phyloP scores from a whole-genome alignment of 2,888 invertebrate species.

The Volucella bombylans region DNA sequence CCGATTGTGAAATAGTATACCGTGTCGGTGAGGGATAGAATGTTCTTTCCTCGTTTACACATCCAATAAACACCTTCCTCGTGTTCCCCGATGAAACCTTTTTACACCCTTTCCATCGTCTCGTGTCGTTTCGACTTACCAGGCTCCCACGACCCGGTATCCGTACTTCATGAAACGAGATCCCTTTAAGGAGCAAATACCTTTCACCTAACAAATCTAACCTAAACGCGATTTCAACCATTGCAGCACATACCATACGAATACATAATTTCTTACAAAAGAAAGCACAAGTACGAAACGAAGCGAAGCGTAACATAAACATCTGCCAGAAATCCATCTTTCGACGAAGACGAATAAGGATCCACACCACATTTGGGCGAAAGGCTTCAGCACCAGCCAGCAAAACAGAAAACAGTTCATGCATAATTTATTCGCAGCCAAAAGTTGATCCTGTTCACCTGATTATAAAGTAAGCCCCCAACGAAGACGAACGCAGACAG shows the following conservation, averaged over 20 bases:
- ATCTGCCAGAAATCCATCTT: conserved; percentile 63
- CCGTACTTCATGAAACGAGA: conserved; percentile 12
- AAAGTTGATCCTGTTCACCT: conserved; percentile 74
- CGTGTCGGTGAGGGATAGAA: neutral
- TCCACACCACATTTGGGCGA: conserved; percentile 9
- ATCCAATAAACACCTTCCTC: conserved; percentile 36
- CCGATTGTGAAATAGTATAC: conserved; percentile 9
- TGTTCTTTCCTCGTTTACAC: neutral
- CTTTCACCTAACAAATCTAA: conserved; percentile 23
- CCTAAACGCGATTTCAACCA: conserved; percentile 6
- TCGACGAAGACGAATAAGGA: conserved; percentile 23
- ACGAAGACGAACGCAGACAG: conserved; percentile 7
- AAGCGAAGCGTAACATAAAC: conserved; percentile 47
- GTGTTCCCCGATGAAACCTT: conserved; percentile 12
- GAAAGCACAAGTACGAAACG: conserved; percentile 7
- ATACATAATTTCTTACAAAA: conserved; percentile 32
- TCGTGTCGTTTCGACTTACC: no score
- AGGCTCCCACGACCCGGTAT: no score
- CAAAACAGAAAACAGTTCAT: conserved; percentile 66
- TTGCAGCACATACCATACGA: conserved; percentile 16
- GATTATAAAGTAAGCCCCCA: conserved; percentile 70
- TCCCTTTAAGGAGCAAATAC: conserved; percentile 31
- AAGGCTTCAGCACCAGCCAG: conserved; percentile 43
- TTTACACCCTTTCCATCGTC: neutral
- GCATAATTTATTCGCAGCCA: conserved; percentile 72